Evolutionary conservation across 2,113 vertebrate species (phyloP).

Genomic region (Puffinus mauretanicus): DNA sequence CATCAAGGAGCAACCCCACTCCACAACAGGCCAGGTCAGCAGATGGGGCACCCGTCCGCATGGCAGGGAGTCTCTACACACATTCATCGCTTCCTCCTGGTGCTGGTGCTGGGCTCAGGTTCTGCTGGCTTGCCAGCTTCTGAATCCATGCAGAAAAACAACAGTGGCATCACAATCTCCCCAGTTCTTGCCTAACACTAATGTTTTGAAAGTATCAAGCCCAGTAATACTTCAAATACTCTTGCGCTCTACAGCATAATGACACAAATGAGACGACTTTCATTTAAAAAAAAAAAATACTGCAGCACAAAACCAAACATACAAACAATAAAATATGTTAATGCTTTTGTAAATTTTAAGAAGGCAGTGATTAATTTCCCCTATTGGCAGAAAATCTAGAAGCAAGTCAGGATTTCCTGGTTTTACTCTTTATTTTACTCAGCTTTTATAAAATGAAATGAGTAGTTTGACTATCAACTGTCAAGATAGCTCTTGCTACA

Average conservation of each 20-base stretch:
- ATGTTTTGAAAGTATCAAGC: neutral
- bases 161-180: neutral
- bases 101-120: neutral
- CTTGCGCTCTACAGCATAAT: neutral
- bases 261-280: neutral
- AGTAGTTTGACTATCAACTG: neutral
- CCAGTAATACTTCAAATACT: neutral
- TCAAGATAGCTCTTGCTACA: neutral
- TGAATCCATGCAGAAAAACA: neutral
- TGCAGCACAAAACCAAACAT: neutral
- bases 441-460: neutral
- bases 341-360: neutral
- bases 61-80: too few species aligned
- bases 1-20: neutral
- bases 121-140: neutral
- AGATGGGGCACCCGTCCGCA: fast-evolving
- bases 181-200: neutral
- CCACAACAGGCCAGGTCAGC: neutral
- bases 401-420: neutral
- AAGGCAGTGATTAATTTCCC: neutral
- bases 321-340: neutral
- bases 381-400: neutral
- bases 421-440: neutral
- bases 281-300: neutral
- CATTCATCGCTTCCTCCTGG: fast-evolving